phyloP scores from a whole-genome alignment of 2,113 vertebrate species.

The Otocyon megalotis region DNA sequence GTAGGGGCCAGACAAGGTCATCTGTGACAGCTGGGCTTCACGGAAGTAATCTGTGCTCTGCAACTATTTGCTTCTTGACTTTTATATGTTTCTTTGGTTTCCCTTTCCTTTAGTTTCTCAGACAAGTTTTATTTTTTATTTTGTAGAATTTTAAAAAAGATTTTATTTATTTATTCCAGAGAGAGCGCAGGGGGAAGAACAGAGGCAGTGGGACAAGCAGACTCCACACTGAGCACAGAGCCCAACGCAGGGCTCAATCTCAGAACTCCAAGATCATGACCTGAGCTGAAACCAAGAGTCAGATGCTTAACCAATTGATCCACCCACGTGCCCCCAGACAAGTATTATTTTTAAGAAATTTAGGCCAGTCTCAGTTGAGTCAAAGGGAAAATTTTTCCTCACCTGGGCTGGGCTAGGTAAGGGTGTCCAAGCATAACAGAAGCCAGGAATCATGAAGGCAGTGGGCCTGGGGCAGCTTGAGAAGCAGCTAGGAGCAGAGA shows the following conservation, averaged over 20 bases:
- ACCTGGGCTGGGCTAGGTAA: not conserved
- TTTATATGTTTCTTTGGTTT: not conserved
- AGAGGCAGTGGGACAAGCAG: not conserved
- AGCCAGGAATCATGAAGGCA: not conserved
- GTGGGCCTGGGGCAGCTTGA: not conserved
- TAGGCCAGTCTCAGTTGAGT: not conserved
- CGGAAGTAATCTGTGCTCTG: not conserved
- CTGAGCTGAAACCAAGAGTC: not conserved
- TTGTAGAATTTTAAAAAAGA: no score
- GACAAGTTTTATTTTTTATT: not conserved
- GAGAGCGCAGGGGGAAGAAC: not conserved
- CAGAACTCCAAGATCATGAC: not conserved
- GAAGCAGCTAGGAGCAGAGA: not conserved
- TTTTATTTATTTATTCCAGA: not conserved
- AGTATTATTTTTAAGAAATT: conserved; percentile 17
- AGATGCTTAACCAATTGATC: not conserved
- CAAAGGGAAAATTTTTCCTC: not conserved
- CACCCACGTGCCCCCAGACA: not conserved
- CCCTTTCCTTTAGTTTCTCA: conserved; percentile 27
- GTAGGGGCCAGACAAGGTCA: not conserved
- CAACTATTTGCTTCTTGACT: not conserved
- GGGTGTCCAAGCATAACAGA: not conserved
- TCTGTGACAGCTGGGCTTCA: not conserved
- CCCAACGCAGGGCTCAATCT: not conserved
- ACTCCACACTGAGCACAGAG: not conserved